Conservation (phyloP, 2,888 invertebrate genomes). For the Eulithis testata region DNA sequence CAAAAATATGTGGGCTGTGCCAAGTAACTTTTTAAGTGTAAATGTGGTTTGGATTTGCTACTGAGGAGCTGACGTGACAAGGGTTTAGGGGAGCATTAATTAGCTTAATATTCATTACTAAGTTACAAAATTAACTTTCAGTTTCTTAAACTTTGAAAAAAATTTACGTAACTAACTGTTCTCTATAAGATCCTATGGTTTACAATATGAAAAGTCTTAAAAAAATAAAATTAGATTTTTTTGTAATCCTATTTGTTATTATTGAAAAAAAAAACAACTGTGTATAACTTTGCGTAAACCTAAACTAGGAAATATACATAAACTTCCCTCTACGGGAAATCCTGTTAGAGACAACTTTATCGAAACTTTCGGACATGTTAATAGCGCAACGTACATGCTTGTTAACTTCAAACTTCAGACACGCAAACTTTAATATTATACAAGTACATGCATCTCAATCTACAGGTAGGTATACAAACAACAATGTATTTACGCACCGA, state of each 20-base stretch:
- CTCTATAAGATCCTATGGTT: too few species aligned
- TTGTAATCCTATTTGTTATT: neutral
- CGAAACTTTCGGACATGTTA: conserved; percentile 31
- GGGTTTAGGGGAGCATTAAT: conserved; percentile 57
- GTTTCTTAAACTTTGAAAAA: too few species aligned
- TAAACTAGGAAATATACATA: conserved; percentile 5
- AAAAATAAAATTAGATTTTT: too few species aligned
- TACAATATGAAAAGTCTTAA: too few species aligned
- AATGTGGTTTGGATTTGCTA: conserved; percentile 51
- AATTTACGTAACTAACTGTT: conserved; percentile 38
- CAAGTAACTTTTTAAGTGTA: conserved; percentile 48
- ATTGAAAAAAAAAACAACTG: neutral
- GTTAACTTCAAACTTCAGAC: conserved; percentile 56
- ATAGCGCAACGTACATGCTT: conserved; percentile 46
- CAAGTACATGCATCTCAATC: conserved; percentile 36
- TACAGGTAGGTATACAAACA: conserved; percentile 30
- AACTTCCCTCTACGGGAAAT: conserved; percentile 9
- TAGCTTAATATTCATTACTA: conserved; percentile 59
- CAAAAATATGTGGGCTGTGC: conserved; percentile 34
- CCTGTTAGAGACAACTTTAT: conserved; percentile 22
- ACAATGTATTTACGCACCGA: conserved; percentile 10
- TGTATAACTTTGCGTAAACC: neutral
- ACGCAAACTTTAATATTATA: conserved; percentile 44
- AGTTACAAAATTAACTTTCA: conserved; percentile 33
- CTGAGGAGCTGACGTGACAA: conserved; percentile 53